Evolutionary conservation across 2,888 invertebrate species (phyloP), one percentile per base, ranked within the genome.

Genomic region (Nasonovia ribisnigri): DNA sequence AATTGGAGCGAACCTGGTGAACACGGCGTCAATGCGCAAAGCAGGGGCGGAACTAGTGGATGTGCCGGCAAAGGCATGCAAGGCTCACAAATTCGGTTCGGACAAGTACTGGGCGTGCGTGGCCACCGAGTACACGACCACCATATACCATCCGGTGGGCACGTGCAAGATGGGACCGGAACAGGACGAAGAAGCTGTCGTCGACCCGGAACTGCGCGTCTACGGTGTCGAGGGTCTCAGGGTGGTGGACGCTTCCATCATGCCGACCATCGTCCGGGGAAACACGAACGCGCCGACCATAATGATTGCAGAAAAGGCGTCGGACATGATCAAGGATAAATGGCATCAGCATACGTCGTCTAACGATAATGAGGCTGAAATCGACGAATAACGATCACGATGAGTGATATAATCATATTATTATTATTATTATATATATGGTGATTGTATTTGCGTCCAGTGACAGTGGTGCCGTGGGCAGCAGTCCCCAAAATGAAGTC

Each of bases 181-280:
- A 46, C 95, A 95, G 92, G 96, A 96, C 94, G 95, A 95, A 1
- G 95, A 95, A 46, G 95, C 96, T 0, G 96, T 96, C 20, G 96
- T 96, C 3, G 96, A 96, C 94, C 95, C 95, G 67, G 94, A 95
- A 87, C 95, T 96, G 10, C 95, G 95, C 96, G 97, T 97, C 46
- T 96, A 97, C 95, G 97, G 97, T 0, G 95, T 97, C 3, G 96
- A 97, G 95, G 96, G 97, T 1, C 96, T 97, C 48, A 96, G 97
- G 16, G 97, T 97, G 88, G 97, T 97, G 3, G 97, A 97, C 95
- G 97, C 97, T 3, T 97, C 97, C 95, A 96, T 97, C 91, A 97
- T 97, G 97, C 97, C 97, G 5, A 95, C 96, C 0, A 95, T 96
- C 54, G 97, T 97, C 5, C 95, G 95, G 88, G 96, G 95, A 57